Conservation (phyloP, 2,888 invertebrate species). For the Nemotelus pantherinus region DNA sequence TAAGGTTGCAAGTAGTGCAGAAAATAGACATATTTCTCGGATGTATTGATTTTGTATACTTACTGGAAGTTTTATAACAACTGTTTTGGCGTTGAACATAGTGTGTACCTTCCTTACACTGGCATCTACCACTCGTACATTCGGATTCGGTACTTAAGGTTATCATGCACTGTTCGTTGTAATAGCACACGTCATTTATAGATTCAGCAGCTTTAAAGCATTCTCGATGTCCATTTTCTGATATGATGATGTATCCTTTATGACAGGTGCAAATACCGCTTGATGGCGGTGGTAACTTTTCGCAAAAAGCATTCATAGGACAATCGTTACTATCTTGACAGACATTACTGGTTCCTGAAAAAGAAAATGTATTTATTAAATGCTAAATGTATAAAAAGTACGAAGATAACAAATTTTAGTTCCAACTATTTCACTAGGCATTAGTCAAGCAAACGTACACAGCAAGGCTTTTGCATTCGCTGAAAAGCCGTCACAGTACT, state of each 20-base stretch:
- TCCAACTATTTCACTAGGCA: too few relatives aligned
- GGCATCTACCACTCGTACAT: slow-evolving; percentile 59
- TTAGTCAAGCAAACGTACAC: too few relatives aligned
- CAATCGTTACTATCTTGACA: slow-evolving; percentile 51
- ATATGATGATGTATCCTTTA: slow-evolving; percentile 53
- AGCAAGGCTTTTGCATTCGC: too few relatives aligned
- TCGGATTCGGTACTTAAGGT: slow-evolving; percentile 58
- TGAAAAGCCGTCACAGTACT: too few relatives aligned
- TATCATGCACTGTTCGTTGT: slow-evolving; percentile 62
- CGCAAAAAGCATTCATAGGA: slow-evolving; percentile 52
- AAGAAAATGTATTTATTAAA: slow-evolving; percentile 14
- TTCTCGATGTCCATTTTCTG: slow-evolving; percentile 49
- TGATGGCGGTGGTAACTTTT: slow-evolving; percentile 51
- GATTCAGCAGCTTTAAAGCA: slow-evolving; percentile 57
- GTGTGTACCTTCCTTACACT: slow-evolving; percentile 60
- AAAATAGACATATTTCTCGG: neutral
- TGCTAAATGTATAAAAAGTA: neutral
- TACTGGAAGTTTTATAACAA: slow-evolving; percentile 63
- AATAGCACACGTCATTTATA: slow-evolving; percentile 60
- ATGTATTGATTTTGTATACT: slow-evolving; percentile 45
- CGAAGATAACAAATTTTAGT: neutral
- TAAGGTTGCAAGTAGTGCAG: neutral
- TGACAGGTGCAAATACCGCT: slow-evolving; percentile 55
- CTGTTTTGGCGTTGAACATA: slow-evolving; percentile 58
- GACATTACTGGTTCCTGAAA: slow-evolving; percentile 52